A percentile compares a stretch with the other conserved stretches of the same genome.
These are phyloP conservation scores for Ochropleura plecta DNA, from an alignment of 2,888 invertebrate genomes.

Conservation along the genomic window DNA sequence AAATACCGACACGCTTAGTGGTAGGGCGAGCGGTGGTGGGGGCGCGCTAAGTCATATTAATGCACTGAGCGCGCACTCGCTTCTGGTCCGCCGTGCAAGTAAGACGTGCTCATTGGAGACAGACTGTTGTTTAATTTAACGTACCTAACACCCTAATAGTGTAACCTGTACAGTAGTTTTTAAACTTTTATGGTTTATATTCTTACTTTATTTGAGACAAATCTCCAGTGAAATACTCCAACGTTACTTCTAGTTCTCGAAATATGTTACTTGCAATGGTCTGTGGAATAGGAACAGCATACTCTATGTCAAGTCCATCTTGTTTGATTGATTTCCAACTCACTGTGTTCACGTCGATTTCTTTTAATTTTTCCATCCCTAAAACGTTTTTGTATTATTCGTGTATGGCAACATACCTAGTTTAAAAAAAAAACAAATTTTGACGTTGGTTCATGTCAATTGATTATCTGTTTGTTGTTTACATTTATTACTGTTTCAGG, in stretches of 20 bases:
- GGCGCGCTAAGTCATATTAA: too few relatives aligned
- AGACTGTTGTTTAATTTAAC: too few relatives aligned
- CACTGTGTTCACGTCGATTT: conserved; percentile 71
- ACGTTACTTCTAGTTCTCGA: conserved; percentile 87
- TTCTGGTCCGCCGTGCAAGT: too few relatives aligned
- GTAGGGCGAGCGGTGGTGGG: too few relatives aligned
- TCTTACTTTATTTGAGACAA: conserved; percentile 90
- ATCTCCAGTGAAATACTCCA: conserved; percentile 92
- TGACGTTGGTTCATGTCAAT: background rate
- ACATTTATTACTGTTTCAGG: background rate
- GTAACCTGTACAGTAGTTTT: too few relatives aligned
- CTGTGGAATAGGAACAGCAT: conserved; percentile 85
- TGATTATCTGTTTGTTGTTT: conserved; percentile 22
- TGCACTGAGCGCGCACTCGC: too few relatives aligned
- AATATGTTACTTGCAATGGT: conserved; percentile 83
- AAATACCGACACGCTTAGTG: too few relatives aligned
- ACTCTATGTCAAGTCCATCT: conserved; percentile 91
- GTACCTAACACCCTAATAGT: too few relatives aligned
- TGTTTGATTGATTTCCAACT: conserved; percentile 82
- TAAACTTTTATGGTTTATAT: background rate
- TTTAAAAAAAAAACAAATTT: background rate
- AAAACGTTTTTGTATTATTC: conserved; percentile 12
- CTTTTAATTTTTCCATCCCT: conserved; percentile 71
- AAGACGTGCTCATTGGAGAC: too few relatives aligned
- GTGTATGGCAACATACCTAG: conserved; percentile 32